Evolutionary conservation across 1,140 invertebrate genomes (phyloP), one percentile per base, ranked within the genome.

Genomic region (Ceratosolen fusciceps): DNA sequence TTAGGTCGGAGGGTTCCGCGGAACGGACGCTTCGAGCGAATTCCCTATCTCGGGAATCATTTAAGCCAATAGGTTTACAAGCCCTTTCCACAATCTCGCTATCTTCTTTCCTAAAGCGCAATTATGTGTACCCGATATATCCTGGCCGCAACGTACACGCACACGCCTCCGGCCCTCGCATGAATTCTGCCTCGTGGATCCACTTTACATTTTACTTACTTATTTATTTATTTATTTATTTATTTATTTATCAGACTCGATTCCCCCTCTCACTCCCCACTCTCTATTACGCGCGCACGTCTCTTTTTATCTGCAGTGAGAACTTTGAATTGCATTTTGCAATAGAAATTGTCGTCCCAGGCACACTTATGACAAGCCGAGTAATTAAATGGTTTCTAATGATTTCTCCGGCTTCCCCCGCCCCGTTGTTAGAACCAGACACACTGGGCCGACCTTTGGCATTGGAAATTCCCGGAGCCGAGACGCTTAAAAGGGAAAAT

Each of bases 401-500:
- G 60, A 65, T 77, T 77, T 77, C 75, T 56, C 37, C n/a, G 10
- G 43, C 49, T 21, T 12, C 39, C 12, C 39, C 39, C 12, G 12
- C 39, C 12, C 39, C 39, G 5, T 43, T 43, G 5, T 43, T 12
- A 43, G 5, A 43, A 5, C 5, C 39, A 43, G 5, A 43, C 39
- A 43, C 39, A 43, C 39, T 7, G 5, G 5, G 5, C 12, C 67
- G 39, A 77, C 52, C 75, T 77, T 70, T 71, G 65, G 26, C 65
- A 60, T 70, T 60, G 58, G 65, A 77, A 70, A 71, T 60, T 71
- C 52, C 43, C 37, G 29, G 0, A 34, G 34, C 34, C 26, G 19
- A 10, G 14, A 2, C 24, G 52, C 56, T 77, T 7, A 29, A 68
- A 58, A 71, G n/a, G 49, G 34, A 77, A 77, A 77, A 77, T 71